Conservation (phyloP, 2,113 vertebrate genomes). For the Numida meleagris region DNA sequence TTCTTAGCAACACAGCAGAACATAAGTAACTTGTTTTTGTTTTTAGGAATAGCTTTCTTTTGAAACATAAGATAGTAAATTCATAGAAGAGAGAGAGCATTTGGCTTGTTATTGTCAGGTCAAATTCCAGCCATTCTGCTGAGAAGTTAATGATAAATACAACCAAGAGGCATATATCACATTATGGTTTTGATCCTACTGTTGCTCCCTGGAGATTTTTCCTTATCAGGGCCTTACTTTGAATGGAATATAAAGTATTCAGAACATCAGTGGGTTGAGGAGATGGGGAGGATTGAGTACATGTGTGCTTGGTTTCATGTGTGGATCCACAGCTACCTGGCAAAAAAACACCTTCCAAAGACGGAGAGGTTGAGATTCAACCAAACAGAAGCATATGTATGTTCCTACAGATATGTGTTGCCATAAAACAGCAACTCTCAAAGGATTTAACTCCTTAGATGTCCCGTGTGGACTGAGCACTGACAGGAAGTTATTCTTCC, state of each 20-base stretch:
- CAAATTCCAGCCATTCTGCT: not conserved
- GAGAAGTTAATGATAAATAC: not conserved
- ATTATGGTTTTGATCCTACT: not conserved
- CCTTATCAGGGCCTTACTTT: not conserved
- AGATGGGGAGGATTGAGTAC: not conserved
- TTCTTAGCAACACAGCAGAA: not conserved
- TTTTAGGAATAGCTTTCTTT: not conserved
- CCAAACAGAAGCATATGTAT: not conserved
- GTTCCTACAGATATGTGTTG: rapidly evolving
- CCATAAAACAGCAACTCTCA: not conserved
- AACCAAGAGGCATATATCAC: not conserved
- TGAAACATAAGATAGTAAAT: not conserved
- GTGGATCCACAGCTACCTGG: not conserved
- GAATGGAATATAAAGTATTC: not conserved
- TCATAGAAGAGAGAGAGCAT: not conserved
- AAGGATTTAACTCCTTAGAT: not conserved
- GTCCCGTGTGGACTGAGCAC: not conserved
- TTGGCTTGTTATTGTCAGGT: not conserved
- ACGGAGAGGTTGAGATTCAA: not conserved
- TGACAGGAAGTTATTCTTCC: not conserved
- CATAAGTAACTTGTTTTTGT: not conserved
- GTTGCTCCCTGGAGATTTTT: not conserved
- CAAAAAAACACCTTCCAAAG: no score
- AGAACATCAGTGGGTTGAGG: not conserved
- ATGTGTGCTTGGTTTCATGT: no score